Base-by-base conservation (phyloP, 2,888 invertebrate species). In the Phania funesta region DNA sequence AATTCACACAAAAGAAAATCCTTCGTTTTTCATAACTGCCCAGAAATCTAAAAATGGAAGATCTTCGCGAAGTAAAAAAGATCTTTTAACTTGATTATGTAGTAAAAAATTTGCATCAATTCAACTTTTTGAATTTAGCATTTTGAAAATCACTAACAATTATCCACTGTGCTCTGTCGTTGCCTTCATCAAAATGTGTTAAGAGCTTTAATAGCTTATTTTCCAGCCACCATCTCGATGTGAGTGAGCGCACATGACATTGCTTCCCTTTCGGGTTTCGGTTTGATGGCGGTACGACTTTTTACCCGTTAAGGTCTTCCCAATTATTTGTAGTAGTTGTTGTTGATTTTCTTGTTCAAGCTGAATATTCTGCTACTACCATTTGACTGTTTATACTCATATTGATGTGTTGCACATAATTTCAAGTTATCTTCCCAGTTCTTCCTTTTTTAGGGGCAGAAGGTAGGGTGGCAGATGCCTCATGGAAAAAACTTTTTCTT, bases 221-320 rank as follows among this genome's bases (percentile, higher is more conserved):
- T 76, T 54, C 18, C 32, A 54, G 64, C 38, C 54, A 26, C 54
- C 11, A 41, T 32, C 6, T 44, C 3, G 7, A 8, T 16, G 20
- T 38, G 50, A 60, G 7, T 13, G 6, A 74, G 44, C 64, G 81
- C 81, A 74, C 77, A 64, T 82, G 73, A 67, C 77, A 74, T 74
- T 82, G 67, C 60, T 44, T 44, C 18, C 20, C 22, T 0, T 22
- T 5, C n/a, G 24, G 32, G 9, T 48, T 64, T 32, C 13, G 22
- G 62, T 22, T 56, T 29, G 35, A 77, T 80, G 80, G 82, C 74
- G 84, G 84, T 79, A 84, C 84, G 73, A 74, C 84, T 79, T 46
- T 52, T 35, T 46, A 68, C 22, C 60, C 54, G 41, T 52, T 62
- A 32, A 64, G 79, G 83, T 84, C 80, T 74, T 84, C 84, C 83